Evolutionary conservation across 2,797 vertebrate genomes (phyloP), one percentile per base, ranked within the genome.

Genomic region (Oceanodroma leucorhoa): DNA sequence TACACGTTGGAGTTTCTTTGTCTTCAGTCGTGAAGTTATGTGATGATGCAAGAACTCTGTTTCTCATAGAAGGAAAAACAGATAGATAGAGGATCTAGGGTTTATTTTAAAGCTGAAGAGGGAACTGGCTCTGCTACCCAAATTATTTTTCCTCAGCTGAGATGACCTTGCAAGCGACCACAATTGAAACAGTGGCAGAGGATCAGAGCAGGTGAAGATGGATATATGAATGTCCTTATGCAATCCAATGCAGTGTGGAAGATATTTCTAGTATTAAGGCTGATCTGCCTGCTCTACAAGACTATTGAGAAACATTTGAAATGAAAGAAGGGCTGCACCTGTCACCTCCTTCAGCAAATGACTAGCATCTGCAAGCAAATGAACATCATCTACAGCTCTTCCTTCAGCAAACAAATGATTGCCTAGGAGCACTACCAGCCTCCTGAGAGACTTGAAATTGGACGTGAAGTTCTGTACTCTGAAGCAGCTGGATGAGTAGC

Each of bases 361-460:
- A 6, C 32, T 45, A 10, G 16, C 18, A 14, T n/a, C 67, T 79
- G 36, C 73, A 62, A 43, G 36, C 64, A 48, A 23, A 38, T 7
- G 53, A 55, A 30, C 38, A 36, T 48, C 58, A 50, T 19, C 72
- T 43, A 3, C 50, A 75, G 71, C 38, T 67, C 48, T 50, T 66
- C 48, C 53, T 50, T 82, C 38, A 69, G 69, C 62, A 43, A 5
- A 30, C 12, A 20, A 41, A 11, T 11, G 26, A 5, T 34, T 1
- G 2, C 24, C 53, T 50, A 0, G 10, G 4, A 30, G 50, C 1
- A 0, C 29, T 24, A 5, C 18, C 50, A 55, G n/a, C 54, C 24
- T 84, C 38, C 41, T 43, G 38, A 41, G 48, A 43, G 22, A 21
- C 26, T 40, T 7, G 5, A 53, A 2, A 22, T 4, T 19, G 41